These are phyloP conservation scores for Ascaphus truei DNA, from an alignment of 2,113 vertebrate species.

Conservation along the genomic window DNA sequence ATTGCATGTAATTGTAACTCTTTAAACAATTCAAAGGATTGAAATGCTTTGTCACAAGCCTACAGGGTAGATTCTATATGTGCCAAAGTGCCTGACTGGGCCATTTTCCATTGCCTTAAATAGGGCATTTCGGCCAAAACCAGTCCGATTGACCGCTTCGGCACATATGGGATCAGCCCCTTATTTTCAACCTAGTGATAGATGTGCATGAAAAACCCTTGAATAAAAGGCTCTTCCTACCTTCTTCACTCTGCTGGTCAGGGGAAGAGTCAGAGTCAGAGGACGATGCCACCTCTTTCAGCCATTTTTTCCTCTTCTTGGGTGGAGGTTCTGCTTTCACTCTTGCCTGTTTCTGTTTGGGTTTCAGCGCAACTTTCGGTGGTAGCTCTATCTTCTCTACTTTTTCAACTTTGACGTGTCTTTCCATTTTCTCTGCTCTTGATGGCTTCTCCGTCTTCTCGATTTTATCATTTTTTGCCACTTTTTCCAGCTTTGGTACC, in stretches of 20 bases:
- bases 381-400: constrained; percentile 48
- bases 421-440: constrained; percentile 39
- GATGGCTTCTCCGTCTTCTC: neutral
- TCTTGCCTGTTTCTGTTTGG: constrained; percentile 67
- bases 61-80: no score
- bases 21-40: no score
- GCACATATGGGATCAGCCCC: no score
- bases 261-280: constrained; percentile 82
- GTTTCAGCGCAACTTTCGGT: constrained; percentile 46
- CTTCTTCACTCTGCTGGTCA: constrained; percentile 80
- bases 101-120: no score
- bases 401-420: constrained; percentile 40
- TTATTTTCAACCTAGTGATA: no score
- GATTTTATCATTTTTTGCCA: constrained; percentile 47
- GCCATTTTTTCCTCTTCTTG: constrained; percentile 91
- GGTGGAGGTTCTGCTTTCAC: constrained; percentile 86
- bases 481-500: constrained; percentile 12
- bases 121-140: no score
- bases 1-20: no score
- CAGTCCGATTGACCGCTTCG: no score
- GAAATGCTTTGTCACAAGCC: no score
- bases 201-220: no score
- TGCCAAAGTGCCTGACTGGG: no score
- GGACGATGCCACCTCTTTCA: constrained; percentile 74
- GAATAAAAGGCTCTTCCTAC: no score